Percentiles rank a stretch among this genome's conserved stretches.
phyloP scores from a whole-genome alignment of 2,113 vertebrate genomes.

The Dascyllus trimaculatus region DNA sequence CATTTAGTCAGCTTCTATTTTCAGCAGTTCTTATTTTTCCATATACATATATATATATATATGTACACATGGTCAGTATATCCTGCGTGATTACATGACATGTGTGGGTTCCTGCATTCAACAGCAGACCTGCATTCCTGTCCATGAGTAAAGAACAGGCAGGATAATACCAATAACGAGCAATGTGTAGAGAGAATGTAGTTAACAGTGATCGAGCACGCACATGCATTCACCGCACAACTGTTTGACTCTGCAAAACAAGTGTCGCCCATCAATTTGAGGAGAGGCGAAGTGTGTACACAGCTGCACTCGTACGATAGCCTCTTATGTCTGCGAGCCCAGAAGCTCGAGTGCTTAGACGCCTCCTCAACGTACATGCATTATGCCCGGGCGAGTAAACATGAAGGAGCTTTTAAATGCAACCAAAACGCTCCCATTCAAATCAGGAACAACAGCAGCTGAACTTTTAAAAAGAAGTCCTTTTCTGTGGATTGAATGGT shows the following conservation, averaged over 20 bases:
- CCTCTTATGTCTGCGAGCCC: conserved; percentile 34
- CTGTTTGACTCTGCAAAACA: conserved; percentile 42
- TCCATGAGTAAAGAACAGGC: neutral
- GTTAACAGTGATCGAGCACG: conserved; percentile 19
- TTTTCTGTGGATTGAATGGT: neutral
- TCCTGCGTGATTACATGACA: no score
- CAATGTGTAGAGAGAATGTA: neutral
- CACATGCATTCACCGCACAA: conserved; percentile 23
- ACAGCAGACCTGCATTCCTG: no score
- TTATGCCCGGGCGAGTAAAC: conserved; percentile 42
- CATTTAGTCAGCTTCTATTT: conserved; percentile 15
- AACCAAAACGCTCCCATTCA: neutral
- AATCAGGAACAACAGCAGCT: neutral
- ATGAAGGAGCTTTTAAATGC: conserved; percentile 9
- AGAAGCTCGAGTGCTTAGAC: conserved; percentile 41
- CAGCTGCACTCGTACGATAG: conserved; percentile 61
- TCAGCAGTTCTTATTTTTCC: neutral
- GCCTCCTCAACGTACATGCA: conserved; percentile 39
- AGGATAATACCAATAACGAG: conserved; percentile 15
- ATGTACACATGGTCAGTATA: neutral
- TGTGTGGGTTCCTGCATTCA: neutral
- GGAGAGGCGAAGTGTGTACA: conserved; percentile 51
- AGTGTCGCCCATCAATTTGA: conserved; percentile 58
- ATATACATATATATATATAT: neutral
- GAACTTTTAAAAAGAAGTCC: neutral